phyloP scores from a whole-genome alignment of 2,888 invertebrate genomes.

The Scaptomyza flava region DNA sequence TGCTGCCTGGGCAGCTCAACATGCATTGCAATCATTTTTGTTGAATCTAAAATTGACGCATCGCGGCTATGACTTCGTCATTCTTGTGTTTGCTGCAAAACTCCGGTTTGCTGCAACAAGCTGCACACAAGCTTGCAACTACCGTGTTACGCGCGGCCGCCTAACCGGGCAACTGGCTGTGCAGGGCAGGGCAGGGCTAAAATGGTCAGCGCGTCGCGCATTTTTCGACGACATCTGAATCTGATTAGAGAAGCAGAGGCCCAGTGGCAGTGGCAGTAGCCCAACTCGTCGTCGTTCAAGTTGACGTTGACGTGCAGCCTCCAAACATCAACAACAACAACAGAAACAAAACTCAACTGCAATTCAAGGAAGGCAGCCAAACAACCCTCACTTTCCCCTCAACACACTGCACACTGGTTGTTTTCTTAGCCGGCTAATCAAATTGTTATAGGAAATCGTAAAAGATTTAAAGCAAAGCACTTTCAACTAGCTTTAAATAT shows the following conservation, averaged over 20 bases:
- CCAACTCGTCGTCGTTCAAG: constrained; percentile 33
- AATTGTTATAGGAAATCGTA: constrained; percentile 6
- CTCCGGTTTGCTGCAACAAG: constrained; percentile 10
- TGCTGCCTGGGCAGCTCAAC: constrained; percentile 66
- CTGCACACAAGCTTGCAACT: constrained; percentile 45
- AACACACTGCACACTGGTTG: constrained; percentile 35
- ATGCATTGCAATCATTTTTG: constrained; percentile 80
- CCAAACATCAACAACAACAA: constrained; percentile 29
- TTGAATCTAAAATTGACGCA: constrained; percentile 80
- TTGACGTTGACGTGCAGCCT: constrained; percentile 62
- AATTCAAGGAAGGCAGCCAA: constrained; percentile 46
- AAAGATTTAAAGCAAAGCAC: background rate
- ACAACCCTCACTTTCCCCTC: constrained; percentile 16
- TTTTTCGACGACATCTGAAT: constrained; percentile 80
- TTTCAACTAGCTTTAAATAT: background rate
- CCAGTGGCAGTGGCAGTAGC: constrained; percentile 9
- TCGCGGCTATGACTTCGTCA: constrained; percentile 80
- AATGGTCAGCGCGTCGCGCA: constrained; percentile 79
- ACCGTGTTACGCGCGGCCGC: constrained; percentile 72
- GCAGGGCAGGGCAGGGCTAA: constrained; percentile 47
- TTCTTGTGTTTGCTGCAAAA: constrained; percentile 51
- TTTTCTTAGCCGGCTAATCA: background rate
- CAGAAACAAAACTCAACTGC: constrained; percentile 15
- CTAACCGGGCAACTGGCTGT: constrained; percentile 29
- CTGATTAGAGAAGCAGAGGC: constrained; percentile 62